These are phyloP conservation scores for Acleris sparsana DNA, from an alignment of 2,888 invertebrate genomes.

Conservation along the genomic window DNA sequence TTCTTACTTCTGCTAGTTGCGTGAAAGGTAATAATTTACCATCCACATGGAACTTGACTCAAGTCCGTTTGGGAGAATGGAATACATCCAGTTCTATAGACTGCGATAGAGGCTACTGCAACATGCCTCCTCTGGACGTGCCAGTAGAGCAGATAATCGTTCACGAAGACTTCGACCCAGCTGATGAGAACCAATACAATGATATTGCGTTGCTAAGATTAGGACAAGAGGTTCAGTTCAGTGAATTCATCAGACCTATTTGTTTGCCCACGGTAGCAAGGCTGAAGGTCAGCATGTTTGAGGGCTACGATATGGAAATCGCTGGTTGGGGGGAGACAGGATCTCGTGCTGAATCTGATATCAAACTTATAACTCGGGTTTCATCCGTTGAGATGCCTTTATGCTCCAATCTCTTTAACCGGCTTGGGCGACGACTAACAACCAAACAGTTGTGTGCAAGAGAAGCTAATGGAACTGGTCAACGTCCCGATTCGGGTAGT, in stretches of 20 bases:
- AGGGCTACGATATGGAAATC: background rate
- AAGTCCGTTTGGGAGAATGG: constrained; percentile 1
- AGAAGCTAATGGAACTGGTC: background rate
- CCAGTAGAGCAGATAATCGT: background rate
- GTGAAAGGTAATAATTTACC: background rate
- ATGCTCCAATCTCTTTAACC: background rate
- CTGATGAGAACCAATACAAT: background rate
- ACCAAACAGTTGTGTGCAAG: background rate
- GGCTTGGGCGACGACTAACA: background rate
- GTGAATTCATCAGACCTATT: constrained; percentile 5
- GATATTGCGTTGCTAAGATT: constrained; percentile 7
- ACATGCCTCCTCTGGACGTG: background rate
- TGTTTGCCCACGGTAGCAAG: background rate
- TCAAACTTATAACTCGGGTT: background rate
- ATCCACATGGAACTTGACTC: background rate
- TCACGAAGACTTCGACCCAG: background rate
- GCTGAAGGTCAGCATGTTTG: background rate
- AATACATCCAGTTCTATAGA: constrained; percentile 1
- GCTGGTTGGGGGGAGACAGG: constrained; percentile 7
- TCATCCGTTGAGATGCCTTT: background rate
- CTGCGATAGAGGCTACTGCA: background rate
- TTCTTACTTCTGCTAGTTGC: constrained; percentile 5
- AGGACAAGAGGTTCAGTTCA: background rate
- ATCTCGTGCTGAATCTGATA: constrained; percentile 1
- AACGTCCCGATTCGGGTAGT: background rate